Base-by-base conservation (phyloP, 2,888 invertebrate species). In the Ochlodes sylvanus region DNA sequence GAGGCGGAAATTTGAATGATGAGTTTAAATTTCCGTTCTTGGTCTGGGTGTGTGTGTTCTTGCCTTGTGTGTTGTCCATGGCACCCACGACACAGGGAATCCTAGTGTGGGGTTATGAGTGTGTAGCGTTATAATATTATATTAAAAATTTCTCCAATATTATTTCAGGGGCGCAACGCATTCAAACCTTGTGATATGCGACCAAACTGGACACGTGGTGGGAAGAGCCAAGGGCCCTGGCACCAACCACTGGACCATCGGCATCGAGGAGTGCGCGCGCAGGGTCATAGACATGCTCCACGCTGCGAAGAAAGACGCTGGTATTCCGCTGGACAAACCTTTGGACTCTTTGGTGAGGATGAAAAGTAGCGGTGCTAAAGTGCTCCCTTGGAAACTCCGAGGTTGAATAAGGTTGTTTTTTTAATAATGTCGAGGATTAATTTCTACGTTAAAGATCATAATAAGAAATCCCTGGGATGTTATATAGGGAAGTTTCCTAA, bases 221-320 rank as follows among this genome's bases (percentile, higher is more conserved):
- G 94, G 95, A 1, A 94, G 93, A 75, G 92, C 95, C 54, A 94
- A 94, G 69, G 97, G 97, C 0, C 95, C 95, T 5, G 95, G 96
- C 42, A 97, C 97, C 55, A 98, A 98, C 88, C 97, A 97, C 81
- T 97, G 97, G 96, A 95, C 96, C 76, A 87, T 97, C n/a, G 98
- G 98, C 1, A 96, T 97, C 82, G 95, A 96, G 1, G 97, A 97
- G 86, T 97, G 97, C 75, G 95, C 96, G 9, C 94, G 94, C 62
- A 94, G 97, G 68, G 95, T 98, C 64, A 94, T 95, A 38, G 94
- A 94, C 5, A 96, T 98, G 95, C 94, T 98, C 6, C 93, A 94
- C 42, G 88, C 90, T 41, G 96, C 95, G 0, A 97, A 97, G 79
- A 79, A 86, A 54, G 88, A 94, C 61, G 95, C 96, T 38, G 93